Conservation (phyloP, 2,888 invertebrate genomes). For the Tetragonisca angustula region DNA sequence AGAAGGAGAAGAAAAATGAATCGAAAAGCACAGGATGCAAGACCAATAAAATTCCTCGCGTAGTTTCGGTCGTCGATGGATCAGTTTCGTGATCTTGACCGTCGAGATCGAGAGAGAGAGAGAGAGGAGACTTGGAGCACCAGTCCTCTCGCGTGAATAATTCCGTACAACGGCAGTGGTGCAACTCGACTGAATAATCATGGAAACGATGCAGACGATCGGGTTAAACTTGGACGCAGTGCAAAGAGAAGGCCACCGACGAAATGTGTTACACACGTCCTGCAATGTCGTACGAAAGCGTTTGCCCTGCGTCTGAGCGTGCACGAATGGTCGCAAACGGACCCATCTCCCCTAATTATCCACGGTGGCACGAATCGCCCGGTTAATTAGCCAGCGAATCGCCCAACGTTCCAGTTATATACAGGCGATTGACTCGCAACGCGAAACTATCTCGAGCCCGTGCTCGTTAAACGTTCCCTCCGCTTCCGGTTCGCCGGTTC, state of each 20-base stretch:
- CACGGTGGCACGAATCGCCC: slow-evolving; percentile 46
- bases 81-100: slow-evolving; percentile 24
- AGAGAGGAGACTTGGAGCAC: neutral
- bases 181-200: slow-evolving; percentile 1
- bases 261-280: neutral
- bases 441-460: neutral
- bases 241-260: slow-evolving; percentile 32
- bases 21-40: neutral
- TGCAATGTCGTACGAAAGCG: neutral
- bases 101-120: neutral
- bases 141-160: slow-evolving; percentile 13
- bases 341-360: slow-evolving; percentile 43
- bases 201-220: slow-evolving; percentile 11
- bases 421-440: slow-evolving; percentile 9
- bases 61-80: too few relatives aligned
- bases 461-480: neutral
- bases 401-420: slow-evolving; percentile 29
- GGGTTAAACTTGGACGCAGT: slow-evolving; percentile 4
- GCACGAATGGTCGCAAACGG: slow-evolving; percentile 45
- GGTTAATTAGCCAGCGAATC: slow-evolving; percentile 54
- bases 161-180: neutral
- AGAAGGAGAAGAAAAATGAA: neutral
- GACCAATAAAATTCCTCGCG: neutral
- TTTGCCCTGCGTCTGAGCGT: slow-evolving; percentile 23
- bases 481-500: neutral